A percentile compares a stretch with the other conserved stretches of the same genome.
Conservation (phyloP, 2,113 vertebrate genomes). For the Recurvirostra avosetta region DNA sequence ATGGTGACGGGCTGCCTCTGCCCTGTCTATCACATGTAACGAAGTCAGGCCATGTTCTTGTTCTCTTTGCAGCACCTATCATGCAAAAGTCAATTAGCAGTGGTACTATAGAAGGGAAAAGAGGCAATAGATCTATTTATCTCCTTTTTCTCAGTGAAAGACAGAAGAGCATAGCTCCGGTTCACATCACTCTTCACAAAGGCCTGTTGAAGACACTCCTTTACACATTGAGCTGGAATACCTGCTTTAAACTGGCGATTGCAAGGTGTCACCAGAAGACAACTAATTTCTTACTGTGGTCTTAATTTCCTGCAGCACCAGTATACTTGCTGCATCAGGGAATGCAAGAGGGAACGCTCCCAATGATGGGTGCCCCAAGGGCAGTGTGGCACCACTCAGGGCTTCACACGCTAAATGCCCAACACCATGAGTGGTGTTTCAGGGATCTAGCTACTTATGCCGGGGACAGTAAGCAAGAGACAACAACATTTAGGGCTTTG, state of each 20-base stretch:
- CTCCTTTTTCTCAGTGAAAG: background rate
- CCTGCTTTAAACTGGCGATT: background rate
- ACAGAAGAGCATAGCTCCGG: background rate
- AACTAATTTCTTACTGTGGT: background rate
- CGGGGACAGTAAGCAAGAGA: background rate
- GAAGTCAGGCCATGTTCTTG: background rate
- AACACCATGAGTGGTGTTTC: background rate
- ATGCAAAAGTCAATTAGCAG: background rate
- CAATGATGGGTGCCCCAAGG: background rate
- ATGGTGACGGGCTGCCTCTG: background rate
- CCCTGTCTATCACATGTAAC: background rate
- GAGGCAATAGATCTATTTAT: background rate
- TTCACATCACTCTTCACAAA: background rate
- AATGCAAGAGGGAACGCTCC: background rate
- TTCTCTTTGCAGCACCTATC: background rate
- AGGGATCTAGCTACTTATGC: background rate
- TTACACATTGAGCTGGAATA: background rate
- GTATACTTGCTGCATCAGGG: background rate
- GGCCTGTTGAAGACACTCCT: background rate
- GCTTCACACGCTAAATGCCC: background rate
- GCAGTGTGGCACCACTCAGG: background rate
- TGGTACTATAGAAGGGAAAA: background rate
- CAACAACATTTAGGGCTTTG: slow-evolving; percentile 2
- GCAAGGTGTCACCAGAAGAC: background rate
- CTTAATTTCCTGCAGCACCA: background rate